These are phyloP conservation scores for Gonatopus flavifemur DNA, from an alignment of 1,140 invertebrate genomes.

Conservation along the genomic window DNA sequence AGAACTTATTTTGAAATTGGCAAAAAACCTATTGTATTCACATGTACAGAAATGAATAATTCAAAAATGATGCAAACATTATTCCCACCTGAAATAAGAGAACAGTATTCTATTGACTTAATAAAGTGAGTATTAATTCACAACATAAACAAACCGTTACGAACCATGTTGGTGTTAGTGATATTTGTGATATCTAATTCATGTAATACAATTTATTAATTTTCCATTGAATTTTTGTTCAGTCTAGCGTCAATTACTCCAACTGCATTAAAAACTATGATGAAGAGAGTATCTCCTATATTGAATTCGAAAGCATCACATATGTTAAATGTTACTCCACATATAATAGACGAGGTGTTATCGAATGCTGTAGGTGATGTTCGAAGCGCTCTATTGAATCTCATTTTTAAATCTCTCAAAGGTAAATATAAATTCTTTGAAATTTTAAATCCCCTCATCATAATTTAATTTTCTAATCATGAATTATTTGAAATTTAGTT, in stretches of 20 bases:
- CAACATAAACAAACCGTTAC: too few species aligned
- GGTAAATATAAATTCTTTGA: conserved; percentile 48
- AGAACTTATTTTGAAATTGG: conserved; percentile 65
- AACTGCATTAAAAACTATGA: conserved; percentile 66
- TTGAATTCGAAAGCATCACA: conserved; percentile 58
- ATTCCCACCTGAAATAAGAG: conserved; percentile 64
- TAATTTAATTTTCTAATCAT: background rate
- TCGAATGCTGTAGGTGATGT: conserved; percentile 71
- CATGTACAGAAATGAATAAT: conserved; percentile 67
- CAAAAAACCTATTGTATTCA: conserved; percentile 71
- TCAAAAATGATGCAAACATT: conserved; percentile 63
- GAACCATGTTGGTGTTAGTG: too few species aligned
- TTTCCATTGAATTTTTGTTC: conserved; percentile 8
- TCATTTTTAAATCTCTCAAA: conserved; percentile 70
- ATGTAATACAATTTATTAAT: background rate
- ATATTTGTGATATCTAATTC: conserved; percentile 1
- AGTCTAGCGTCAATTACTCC: conserved; percentile 68
- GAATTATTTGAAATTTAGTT: conserved; percentile 11
- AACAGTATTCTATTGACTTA: conserved; percentile 63
- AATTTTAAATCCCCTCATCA: background rate
- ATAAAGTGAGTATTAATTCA: conserved; percentile 65
- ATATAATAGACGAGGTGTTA: conserved; percentile 67
- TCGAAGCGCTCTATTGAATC: conserved; percentile 69
- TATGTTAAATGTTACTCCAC: conserved; percentile 58
- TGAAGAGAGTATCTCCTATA: conserved; percentile 64